Evolutionary conservation across 2,113 vertebrate species (phyloP), one percentile per base, ranked within the genome.

Genomic region (Nibea albiflora): DNA sequence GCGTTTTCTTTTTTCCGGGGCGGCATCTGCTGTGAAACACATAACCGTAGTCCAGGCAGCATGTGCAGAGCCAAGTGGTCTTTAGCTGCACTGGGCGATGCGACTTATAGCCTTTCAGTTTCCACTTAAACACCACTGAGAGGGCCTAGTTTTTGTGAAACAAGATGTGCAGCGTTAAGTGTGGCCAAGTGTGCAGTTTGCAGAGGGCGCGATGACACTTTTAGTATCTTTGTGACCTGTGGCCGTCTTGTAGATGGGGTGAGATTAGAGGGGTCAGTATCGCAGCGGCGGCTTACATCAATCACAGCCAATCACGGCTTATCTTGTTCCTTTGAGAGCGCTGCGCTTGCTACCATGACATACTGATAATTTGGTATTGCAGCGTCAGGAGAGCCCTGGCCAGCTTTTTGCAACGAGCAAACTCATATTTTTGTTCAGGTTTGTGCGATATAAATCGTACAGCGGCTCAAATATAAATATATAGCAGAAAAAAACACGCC

Each of bases 11-110:
- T 80, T 80, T 80, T 80, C 49, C 14, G 63, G 72, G 62, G 46
- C 75, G 87, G 85, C 60, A 76, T 89, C 84, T 87, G 81, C 70
- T 82, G 69, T 67, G 74, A 79, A 78, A 80, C 57, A 70, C 81
- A 76, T 35, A 61, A 76, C 1, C 1, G 17, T 31, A 53, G 31
- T 35, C 85, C 68, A 76, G 80, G 58, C 79, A 54, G 65, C 70
- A 73, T 65, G 47, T 44, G 73, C 65, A 24, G 66, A 83, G 60
- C 68, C 31, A 28, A 64, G 50, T 50, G 54, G 60, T 53, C 71
- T 50, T 73, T 78, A 31, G 53, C 46, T 81, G 78, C 66, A 56
- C 62, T 1, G 3, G 8, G 3, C n/a, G 54, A 68, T 47, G 28
- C 56, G 44, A 57, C 72, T 20, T 26, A 60, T 5, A 78, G 42